Conservation (phyloP, 2,113 vertebrate species). For the Dendropsophus ebraccatus region DNA sequence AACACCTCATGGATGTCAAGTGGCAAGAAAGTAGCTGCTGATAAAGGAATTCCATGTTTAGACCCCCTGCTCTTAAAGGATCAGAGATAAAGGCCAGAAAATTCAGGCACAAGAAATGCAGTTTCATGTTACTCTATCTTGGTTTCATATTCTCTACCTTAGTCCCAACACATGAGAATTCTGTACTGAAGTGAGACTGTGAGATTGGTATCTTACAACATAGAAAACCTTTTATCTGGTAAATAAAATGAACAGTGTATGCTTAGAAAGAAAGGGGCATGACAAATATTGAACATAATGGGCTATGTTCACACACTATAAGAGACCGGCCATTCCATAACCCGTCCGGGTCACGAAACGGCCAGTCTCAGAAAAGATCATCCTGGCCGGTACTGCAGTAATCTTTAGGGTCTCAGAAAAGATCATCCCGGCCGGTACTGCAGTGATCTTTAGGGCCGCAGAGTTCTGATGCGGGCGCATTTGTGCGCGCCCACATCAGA, state of each 20-base stretch:
- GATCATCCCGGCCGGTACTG: too few species aligned
- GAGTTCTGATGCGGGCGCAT: too few species aligned
- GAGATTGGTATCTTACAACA: neutral
- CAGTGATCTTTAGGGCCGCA: too few species aligned
- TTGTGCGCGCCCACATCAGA: too few species aligned
- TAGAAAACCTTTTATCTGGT: neutral
- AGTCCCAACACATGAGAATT: neutral
- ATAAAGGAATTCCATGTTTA: conserved; percentile 42
- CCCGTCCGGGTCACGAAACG: too few species aligned
- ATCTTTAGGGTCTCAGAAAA: too few species aligned
- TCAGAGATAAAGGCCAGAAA: conserved; percentile 20
- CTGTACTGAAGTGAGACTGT: neutral
- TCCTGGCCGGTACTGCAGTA: too few species aligned
- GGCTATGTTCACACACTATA: too few species aligned
- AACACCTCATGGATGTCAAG: conserved; percentile 46
- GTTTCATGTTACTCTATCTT: conserved; percentile 9
- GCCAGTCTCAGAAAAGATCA: too few species aligned
- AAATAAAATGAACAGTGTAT: neutral
- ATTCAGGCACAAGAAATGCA: conserved; percentile 11
- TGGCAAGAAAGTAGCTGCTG: conserved; percentile 32
- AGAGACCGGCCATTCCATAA: too few species aligned
- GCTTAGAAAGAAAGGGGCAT: neutral
- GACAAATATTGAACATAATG: neutral
- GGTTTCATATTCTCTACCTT: conserved; percentile 19
- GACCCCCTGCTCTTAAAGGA: conserved; percentile 22